Conservation (phyloP, 1,140 invertebrate genomes). For the Hesperophylax magnus region DNA sequence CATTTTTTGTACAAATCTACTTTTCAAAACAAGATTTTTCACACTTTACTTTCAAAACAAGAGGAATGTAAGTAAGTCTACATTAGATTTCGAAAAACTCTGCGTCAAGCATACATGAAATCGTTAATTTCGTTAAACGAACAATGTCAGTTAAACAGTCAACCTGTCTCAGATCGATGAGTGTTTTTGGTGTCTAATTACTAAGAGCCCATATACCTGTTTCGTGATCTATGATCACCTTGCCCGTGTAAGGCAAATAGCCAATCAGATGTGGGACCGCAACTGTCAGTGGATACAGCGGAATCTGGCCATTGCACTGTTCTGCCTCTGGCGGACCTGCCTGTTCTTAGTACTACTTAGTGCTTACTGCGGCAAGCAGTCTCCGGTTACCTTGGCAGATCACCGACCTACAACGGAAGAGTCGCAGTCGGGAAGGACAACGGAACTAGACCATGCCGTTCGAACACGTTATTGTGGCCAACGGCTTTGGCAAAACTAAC, state of each 20-base stretch:
- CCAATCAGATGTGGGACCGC: background rate
- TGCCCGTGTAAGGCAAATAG: background rate
- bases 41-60: too few relatives aligned
- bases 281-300: background rate
- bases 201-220: background rate
- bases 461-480: background rate
- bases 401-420: conserved; percentile 44
- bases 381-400: conserved; percentile 33
- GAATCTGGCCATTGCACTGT: background rate
- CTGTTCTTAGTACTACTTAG: too few relatives aligned
- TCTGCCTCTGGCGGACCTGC: too few relatives aligned
- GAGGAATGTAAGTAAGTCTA: too few relatives aligned
- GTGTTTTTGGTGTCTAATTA: background rate
- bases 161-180: background rate
- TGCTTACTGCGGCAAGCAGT: background rate
- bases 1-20: too few relatives aligned
- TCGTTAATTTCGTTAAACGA: background rate
- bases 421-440: conserved; percentile 17
- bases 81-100: too few relatives aligned
- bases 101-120: too few relatives aligned
- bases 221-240: background rate
- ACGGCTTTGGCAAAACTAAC: background rate
- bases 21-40: too few relatives aligned
- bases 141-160: background rate
- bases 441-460: conserved; percentile 39